Evolutionary conservation across 1,140 invertebrate genomes (phyloP), one percentile per base, ranked within the genome.

Genomic region (Leptinotarsa lineolata): DNA sequence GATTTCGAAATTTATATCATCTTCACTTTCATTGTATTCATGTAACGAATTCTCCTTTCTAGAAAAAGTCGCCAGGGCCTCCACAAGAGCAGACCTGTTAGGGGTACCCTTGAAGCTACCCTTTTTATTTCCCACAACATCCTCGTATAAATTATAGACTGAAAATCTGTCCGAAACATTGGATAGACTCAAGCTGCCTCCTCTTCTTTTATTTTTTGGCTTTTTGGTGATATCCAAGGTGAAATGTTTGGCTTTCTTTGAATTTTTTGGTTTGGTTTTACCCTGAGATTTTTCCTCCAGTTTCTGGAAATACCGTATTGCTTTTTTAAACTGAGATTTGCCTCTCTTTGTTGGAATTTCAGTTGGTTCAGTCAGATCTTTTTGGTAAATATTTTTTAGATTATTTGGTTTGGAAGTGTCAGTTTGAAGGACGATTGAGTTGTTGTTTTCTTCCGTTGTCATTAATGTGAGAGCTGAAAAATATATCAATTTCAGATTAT

Each of bases 301-400:
- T 16, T 77, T 77, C 60, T 71, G 74, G 59, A 77, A 77, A 66
- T 72, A 77, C 15, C 64, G 67, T n/a, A 75, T 73, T 15, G 76
- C 72, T 63, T 24, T 21, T 48, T 77, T 77, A 68, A 77, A 74
- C 21, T 74, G 76, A 39, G 72, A 67, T 45, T 16, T 30, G 46
- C 15, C 24, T 22, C n/a, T 13, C 20, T 16, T 59, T 4, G 5
- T 15, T 70, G 48, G 48, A 6, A 54, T 54, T 54, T 54, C 48
- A 15, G 46, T 21, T 22, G 8, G 30, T 20, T 16, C 11, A 69
- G 21, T 63, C 71, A 65, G 18, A 72, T 21, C 12, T 18, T 44
- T 11, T 67, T 16, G 44, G n/a, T 18, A 13, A 54, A 18, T 16
- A 4, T 54, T 54, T 13, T 18, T 13, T 54, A 18, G 4, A 18